phyloP scores from a whole-genome alignment of 2,113 vertebrate genomes.

The Columbina picui region DNA sequence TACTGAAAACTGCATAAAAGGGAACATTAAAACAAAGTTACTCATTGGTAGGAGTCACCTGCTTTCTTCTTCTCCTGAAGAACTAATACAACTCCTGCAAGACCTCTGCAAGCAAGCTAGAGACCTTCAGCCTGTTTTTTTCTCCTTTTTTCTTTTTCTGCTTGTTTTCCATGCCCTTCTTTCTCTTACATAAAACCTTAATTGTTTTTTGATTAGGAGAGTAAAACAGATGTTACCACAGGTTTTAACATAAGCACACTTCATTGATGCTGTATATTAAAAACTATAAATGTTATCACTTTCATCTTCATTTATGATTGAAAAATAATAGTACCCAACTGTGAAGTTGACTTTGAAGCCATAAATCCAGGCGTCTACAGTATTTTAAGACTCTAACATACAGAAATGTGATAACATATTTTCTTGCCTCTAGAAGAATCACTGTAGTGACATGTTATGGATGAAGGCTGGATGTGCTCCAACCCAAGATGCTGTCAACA shows the following conservation, averaged over 20 bases:
- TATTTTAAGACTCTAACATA: slow-evolving; percentile 16
- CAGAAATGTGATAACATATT: not conserved
- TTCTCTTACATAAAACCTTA: not conserved
- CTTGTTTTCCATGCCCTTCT: not conserved
- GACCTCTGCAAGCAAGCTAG: not conserved
- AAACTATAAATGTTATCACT: not conserved
- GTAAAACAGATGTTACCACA: slow-evolving; percentile 39
- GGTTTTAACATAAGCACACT: slow-evolving; percentile 12
- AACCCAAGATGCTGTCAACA: slow-evolving; percentile 41
- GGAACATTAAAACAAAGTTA: not conserved
- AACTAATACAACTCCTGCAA: not conserved
- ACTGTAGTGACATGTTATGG: not conserved
- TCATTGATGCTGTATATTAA: not conserved
- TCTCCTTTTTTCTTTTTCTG: not conserved
- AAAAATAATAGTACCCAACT: not conserved
- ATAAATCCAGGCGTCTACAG: not conserved
- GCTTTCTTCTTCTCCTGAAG: not conserved
- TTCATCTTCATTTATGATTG: slow-evolving; percentile 12
- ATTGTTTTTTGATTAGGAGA: not conserved
- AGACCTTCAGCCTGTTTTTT: not conserved
- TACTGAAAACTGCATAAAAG: not conserved
- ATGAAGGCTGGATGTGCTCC: slow-evolving; percentile 29
- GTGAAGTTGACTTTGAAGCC: not conserved
- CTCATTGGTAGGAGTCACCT: not conserved
- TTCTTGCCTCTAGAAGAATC: slow-evolving; percentile 24